Conservation (phyloP, 30 jellyfish, hydroid and myxozoan species). For the Hydra vulgaris region DNA sequence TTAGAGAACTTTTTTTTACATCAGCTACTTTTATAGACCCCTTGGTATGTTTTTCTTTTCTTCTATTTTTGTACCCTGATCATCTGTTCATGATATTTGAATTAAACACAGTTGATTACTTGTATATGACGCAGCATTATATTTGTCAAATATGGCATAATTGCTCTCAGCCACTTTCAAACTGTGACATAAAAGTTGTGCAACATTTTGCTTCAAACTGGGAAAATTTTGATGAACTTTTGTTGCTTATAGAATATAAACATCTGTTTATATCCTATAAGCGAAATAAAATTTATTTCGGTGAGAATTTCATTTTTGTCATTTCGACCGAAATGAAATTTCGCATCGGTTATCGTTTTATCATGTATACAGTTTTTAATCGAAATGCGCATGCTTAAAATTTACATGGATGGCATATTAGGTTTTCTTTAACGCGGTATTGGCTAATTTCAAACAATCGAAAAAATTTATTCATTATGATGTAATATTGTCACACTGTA, state of each 20-base stretch:
- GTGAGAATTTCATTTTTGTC: background rate
- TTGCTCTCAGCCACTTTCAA: too few relatives aligned
- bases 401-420: background rate
- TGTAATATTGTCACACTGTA: background rate
- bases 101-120: too few relatives aligned
- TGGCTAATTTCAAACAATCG: background rate
- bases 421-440: background rate
- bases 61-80: background rate
- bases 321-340: background rate
- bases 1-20: background rate
- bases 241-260: too few relatives aligned
- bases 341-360: background rate
- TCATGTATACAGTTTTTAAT: background rate
- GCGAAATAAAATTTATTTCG: background rate
- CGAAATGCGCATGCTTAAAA: background rate
- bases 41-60: background rate
- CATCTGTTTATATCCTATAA: background rate
- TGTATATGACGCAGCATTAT: too few relatives aligned
- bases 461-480: background rate
- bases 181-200: too few relatives aligned
- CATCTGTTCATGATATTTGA: too few relatives aligned
- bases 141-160: too few relatives aligned
- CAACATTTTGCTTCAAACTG: too few relatives aligned
- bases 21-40: background rate
- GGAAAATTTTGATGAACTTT: too few relatives aligned